These are phyloP conservation scores for Candidula unifasciata DNA, from an alignment of 2,888 invertebrate genomes.

Conservation along the genomic window DNA sequence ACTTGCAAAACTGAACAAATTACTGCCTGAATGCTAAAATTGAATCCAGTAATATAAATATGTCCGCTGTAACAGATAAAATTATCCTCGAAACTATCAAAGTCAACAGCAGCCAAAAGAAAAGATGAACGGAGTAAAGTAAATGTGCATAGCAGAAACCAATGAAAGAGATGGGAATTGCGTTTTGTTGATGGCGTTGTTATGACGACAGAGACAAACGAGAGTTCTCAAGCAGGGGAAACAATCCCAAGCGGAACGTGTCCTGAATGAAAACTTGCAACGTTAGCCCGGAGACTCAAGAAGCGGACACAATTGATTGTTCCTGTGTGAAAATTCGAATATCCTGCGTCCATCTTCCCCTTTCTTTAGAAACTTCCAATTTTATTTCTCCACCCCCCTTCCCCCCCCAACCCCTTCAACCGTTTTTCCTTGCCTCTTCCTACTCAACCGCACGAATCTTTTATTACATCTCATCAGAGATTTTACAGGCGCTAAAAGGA, in stretches of 20 bases:
- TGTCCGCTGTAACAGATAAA: too few species aligned
- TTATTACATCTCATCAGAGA: neutral
- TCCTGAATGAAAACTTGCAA: neutral
- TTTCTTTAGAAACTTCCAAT: conserved; percentile 1
- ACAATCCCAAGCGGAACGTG: neutral
- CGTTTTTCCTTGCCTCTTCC: neutral
- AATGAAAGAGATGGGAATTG: neutral
- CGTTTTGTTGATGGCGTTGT: conserved; percentile 28
- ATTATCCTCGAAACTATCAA: too few species aligned
- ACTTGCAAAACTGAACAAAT: too few species aligned
- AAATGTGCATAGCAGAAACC: neutral
- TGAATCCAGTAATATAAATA: too few species aligned
- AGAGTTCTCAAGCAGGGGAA: neutral
- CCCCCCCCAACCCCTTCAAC: neutral
- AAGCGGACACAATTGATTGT: neutral
- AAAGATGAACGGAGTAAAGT: neutral
- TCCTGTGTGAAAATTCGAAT: neutral
- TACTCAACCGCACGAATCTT: neutral
- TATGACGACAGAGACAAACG: conserved; percentile 31
- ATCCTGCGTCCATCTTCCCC: neutral
- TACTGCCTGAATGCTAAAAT: too few species aligned
- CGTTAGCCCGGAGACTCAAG: neutral
- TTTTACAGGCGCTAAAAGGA: neutral
- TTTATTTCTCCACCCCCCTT: neutral
- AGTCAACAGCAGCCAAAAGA: neutral